Percentiles rank a stretch among this genome's conserved stretches.
These are phyloP conservation scores for Semotilus atromaculatus DNA, from an alignment of 2,797 vertebrate species.

Conservation along the genomic window DNA sequence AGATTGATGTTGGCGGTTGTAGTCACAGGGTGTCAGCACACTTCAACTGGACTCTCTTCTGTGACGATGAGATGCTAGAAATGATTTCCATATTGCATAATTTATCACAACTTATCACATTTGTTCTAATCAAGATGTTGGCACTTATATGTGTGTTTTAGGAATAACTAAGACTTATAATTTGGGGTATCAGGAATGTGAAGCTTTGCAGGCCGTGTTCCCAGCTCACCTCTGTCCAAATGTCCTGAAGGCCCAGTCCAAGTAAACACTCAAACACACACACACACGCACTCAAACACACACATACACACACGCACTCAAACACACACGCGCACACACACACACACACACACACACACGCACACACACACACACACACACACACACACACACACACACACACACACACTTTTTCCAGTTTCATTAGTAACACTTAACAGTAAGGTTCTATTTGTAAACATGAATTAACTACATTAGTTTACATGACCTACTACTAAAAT, in stretches of 20 bases:
- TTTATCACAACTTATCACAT: not conserved
- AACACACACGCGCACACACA: no score
- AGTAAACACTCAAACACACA: slow-evolving; percentile 73
- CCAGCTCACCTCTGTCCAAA: slow-evolving; percentile 85
- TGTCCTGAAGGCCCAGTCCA: slow-evolving; percentile 85
- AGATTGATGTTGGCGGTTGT: slow-evolving; percentile 28
- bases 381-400: no score
- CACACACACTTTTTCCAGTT: not conserved
- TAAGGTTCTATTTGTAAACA: not conserved
- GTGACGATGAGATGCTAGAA: slow-evolving; percentile 9
- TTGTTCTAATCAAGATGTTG: slow-evolving; percentile 15
- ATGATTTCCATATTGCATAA: slow-evolving; percentile 20
- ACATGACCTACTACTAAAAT: not conserved
- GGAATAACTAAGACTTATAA: slow-evolving; percentile 93
- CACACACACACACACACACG: no score
- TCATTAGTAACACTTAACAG: not conserved
- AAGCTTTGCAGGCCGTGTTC: slow-evolving; percentile 89
- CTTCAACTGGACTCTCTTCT: slow-evolving; percentile 7
- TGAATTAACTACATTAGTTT: not conserved
- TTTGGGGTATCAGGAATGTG: slow-evolving; percentile 87
- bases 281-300: not conserved
- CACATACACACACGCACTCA: no score
- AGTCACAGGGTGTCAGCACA: slow-evolving; percentile 8
- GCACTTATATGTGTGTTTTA: slow-evolving; percentile 57
- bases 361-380: no score